Base-by-base conservation (phyloP, 2,888 invertebrate genomes). In the Blera fallax region DNA sequence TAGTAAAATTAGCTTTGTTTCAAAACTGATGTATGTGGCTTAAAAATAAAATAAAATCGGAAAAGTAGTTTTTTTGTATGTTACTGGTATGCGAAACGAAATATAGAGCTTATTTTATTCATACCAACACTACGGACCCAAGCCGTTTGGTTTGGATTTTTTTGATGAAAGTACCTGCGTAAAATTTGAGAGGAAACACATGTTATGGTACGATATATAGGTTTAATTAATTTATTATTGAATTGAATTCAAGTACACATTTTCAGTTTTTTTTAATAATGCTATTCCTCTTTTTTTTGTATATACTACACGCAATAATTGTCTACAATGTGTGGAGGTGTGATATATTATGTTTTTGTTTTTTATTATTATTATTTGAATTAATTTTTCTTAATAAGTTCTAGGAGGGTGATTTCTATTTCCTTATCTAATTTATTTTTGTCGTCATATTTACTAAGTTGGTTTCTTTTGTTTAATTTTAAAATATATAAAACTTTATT, bases 161-260 rank as follows among this genome's bases (percentile, higher is more conserved):
- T 24, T 3, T 24, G 24, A 24, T 4, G 24, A 24, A 24, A 24
- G 24, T 4, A 24, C 24, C 2, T 24, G 24, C 24, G 4, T 2
- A n/a, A 3, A 45, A 18, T 14, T 3, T 3, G 5, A 43, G 24
- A 27, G 8, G 8, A 16, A 54, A 64, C 34, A 73, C 29, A 40
- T 16, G 0, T 5, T 69, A 64, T 34, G 34, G 29, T 82, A 77
- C 72, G 67, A 83, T 83, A 78, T 78, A 78, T 82, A 82, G 65
- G 83, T 78, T 83, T 67, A 73, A 78, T 78, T 78, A 54, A 78
- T 83, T 83, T 83, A 83, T 83, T 83, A 82, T 77, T 82, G 83
- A 83, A 78, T 83, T 83, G 37, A 67, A 83, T 83, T 83, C 83
- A 78, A 83, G 78, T 83, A 83, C 83, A 78, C 62, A 69, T 78